Conservation (phyloP, 2,888 invertebrate genomes). For the Zonitis immaculata region DNA sequence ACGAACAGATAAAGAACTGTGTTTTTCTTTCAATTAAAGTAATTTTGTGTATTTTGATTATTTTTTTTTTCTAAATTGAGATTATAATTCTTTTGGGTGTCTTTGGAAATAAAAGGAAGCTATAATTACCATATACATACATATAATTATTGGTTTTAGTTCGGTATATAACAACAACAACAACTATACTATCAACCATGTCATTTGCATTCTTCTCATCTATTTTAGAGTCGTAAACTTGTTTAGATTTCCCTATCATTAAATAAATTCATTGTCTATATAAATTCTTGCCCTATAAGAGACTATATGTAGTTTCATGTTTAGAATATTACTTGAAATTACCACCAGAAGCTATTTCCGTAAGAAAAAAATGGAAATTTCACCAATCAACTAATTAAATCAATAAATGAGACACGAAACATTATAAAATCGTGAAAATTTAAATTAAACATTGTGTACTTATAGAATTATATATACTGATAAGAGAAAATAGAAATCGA, state of each 20-base stretch:
- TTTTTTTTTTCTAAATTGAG: no score
- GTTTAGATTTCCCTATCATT: constrained; percentile 4
- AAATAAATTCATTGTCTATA: constrained; percentile 6
- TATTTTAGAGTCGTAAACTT: constrained; percentile 4
- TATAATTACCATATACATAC: no score
- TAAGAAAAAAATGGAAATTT: no score
- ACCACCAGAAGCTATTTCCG: neutral
- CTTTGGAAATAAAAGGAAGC: no score
- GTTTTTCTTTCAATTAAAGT: neutral
- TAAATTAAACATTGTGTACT: no score
- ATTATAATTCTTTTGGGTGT: no score
- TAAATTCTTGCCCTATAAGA: neutral
- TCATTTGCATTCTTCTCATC: constrained; percentile 6
- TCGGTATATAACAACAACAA: neutral
- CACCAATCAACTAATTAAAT: no score
- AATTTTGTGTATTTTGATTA: neutral
- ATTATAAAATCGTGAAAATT: no score
- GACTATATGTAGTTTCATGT: neutral
- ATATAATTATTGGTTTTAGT: constrained; percentile 1
- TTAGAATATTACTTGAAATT: neutral
- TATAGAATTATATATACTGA: no score
- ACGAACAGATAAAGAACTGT: neutral
- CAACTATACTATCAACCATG: constrained; percentile 1
- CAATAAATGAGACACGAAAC: no score
- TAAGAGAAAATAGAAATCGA: no score